A percentile compares a stretch with the other conserved stretches of the same genome.
These are phyloP conservation scores for Apodemus speciosus DNA, from an alignment of 2,113 vertebrate species.

Conservation along the genomic window DNA sequence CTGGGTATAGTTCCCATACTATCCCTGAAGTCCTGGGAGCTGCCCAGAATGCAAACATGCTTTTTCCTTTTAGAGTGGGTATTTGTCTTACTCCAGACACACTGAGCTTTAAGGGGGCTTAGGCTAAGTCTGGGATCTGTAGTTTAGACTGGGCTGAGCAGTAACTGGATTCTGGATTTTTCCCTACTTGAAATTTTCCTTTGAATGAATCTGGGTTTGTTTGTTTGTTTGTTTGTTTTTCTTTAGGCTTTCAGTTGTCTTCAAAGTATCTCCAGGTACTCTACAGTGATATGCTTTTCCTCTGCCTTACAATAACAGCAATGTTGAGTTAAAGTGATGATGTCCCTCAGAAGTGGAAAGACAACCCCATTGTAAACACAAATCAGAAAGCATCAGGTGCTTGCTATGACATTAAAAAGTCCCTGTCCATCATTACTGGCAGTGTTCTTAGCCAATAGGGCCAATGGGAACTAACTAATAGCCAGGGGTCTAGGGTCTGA, in stretches of 20 bases:
- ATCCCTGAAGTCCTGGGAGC: not conserved
- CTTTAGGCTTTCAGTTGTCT: not conserved
- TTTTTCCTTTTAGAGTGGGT: not conserved
- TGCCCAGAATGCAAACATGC: too few relatives aligned
- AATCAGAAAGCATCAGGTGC: not conserved
- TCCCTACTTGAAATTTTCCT: not conserved
- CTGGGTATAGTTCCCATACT: too few relatives aligned
- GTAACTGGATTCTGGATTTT: not conserved
- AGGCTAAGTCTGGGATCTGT: not conserved
- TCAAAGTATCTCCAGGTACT: not conserved
- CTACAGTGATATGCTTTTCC: not conserved
- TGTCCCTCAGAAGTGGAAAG: not conserved
- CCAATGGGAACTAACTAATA: not conserved
- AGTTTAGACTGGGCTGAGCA: not conserved
- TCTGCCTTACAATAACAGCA: not conserved
- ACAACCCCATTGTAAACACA: not conserved
- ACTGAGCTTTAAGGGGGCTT: not conserved
- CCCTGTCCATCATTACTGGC: not conserved
- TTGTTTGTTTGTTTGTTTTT: not conserved
- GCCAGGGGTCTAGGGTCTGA: not conserved
- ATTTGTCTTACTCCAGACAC: not conserved
- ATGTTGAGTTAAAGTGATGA: not conserved
- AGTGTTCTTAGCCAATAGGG: not conserved
- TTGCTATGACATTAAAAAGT: rapidly evolving
- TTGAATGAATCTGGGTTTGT: not conserved